Evolutionary conservation across 2,888 invertebrate genomes (phyloP).

Genomic region (Ophion ventricosus): DNA sequence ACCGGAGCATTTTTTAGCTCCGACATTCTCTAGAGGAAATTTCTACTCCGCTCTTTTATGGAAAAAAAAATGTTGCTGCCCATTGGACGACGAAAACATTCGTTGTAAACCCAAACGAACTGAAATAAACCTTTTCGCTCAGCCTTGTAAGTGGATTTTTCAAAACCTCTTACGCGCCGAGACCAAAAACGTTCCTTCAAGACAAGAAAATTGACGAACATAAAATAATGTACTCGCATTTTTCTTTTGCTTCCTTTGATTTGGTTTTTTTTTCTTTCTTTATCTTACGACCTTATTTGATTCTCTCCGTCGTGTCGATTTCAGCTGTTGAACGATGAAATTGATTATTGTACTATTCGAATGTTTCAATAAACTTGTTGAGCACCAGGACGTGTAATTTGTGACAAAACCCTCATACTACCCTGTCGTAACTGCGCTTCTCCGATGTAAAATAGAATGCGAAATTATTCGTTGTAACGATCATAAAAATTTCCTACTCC

Average conservation of each 20-base stretch:
- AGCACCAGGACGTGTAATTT: slow-evolving; percentile 54
- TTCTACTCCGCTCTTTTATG: background rate
- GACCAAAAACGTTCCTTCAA: background rate
- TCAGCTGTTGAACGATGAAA: slow-evolving; percentile 36
- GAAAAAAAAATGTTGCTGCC: background rate
- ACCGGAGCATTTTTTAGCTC: background rate
- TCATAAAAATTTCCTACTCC: background rate
- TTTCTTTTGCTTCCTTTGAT: background rate
- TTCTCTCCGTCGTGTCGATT: slow-evolving; percentile 30
- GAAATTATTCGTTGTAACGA: slow-evolving; percentile 21
- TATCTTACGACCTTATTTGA: background rate
- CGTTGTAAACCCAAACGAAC: background rate
- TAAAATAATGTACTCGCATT: background rate
- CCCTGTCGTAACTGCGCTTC: slow-evolving; percentile 13
- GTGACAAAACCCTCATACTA: slow-evolving; percentile 53
- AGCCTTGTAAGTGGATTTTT: background rate
- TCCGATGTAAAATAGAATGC: background rate
- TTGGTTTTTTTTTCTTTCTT: slow-evolving; percentile 1
- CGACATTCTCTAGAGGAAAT: background rate
- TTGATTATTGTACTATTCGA: slow-evolving; percentile 52
- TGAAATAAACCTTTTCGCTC: background rate
- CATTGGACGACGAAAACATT: background rate
- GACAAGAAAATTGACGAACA: background rate
- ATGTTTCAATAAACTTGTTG: slow-evolving; percentile 59
- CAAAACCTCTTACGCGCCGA: background rate